Conservation (phyloP, 2,888 invertebrate genomes). For the Coelopa pilipes region DNA sequence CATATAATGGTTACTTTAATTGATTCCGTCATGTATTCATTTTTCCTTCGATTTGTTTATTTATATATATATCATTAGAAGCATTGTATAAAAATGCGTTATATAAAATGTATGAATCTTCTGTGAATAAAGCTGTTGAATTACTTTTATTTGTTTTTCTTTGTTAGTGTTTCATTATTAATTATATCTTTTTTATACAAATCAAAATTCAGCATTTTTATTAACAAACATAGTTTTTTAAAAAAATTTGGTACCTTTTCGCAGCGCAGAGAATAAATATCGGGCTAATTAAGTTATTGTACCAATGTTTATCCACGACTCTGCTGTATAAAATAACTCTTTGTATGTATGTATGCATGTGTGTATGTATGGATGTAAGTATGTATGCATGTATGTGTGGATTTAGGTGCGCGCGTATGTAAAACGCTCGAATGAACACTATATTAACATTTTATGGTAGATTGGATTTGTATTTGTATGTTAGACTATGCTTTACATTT, state of each 20-base stretch:
- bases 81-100: slow-evolving; percentile 32
- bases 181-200: slow-evolving; percentile 10
- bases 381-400: too few relatives aligned
- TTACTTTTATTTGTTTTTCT: slow-evolving; percentile 20
- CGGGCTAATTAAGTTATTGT: too few relatives aligned
- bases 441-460: slow-evolving; percentile 19
- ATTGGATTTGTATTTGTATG: slow-evolving; percentile 5
- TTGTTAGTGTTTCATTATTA: slow-evolving; percentile 10
- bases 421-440: slow-evolving; percentile 12
- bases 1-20: slow-evolving; percentile 14
- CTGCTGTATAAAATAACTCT: too few relatives aligned
- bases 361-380: too few relatives aligned
- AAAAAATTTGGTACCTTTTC: slow-evolving; percentile 18
- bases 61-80: slow-evolving; percentile 7
- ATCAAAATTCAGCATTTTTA: not conserved
- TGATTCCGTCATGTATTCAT: slow-evolving; percentile 17
- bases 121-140: slow-evolving; percentile 31
- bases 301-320: too few relatives aligned
- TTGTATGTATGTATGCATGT: too few relatives aligned
- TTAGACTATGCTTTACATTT: slow-evolving; percentile 20
- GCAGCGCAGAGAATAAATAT: not conserved
- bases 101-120: slow-evolving; percentile 27
- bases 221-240: not conserved
- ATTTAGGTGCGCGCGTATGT: too few relatives aligned
- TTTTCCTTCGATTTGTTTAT: slow-evolving; percentile 2